A percentile compares a stretch with the other conserved stretches of the same genome.
Evolutionary conservation across 2,888 invertebrate genomes (phyloP).

Genomic region (Dastarcus helophoroides): DNA sequence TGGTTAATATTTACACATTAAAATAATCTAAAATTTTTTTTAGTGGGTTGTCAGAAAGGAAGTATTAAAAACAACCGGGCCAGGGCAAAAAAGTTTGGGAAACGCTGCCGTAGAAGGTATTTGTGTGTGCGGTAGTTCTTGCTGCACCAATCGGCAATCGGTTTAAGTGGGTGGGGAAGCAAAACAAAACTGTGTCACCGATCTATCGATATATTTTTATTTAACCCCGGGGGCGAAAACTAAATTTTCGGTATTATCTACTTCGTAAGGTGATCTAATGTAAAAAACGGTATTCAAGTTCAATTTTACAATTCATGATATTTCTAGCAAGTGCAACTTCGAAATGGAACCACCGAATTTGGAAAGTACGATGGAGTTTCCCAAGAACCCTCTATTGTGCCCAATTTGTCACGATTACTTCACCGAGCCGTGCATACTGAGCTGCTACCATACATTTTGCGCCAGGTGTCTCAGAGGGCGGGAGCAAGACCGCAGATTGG

Average conservation of each 20-base stretch:
- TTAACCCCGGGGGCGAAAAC: too few relatives aligned
- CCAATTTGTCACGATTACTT: constrained; percentile 57
- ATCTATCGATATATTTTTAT: too few relatives aligned
- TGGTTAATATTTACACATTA: too few relatives aligned
- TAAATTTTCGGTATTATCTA: constrained; percentile 24
- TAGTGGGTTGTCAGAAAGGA: too few relatives aligned
- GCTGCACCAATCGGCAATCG: too few relatives aligned
- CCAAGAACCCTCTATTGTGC: constrained; percentile 51
- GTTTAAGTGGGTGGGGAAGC: too few relatives aligned
- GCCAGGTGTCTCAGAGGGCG: constrained; percentile 51
- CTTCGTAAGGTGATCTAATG: constrained; percentile 21
- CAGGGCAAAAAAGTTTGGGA: too few relatives aligned
- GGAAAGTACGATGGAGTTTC: constrained; percentile 31
- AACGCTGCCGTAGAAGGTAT: too few relatives aligned
- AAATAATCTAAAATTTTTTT: too few relatives aligned
- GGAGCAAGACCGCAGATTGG: constrained; percentile 48
- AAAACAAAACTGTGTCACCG: too few relatives aligned
- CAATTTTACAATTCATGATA: constrained; percentile 7
- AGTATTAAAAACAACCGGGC: too few relatives aligned
- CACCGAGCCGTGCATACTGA: constrained; percentile 54
- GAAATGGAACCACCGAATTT: constrained; percentile 34
- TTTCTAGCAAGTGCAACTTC: constrained; percentile 18
- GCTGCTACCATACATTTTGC: constrained; percentile 62
- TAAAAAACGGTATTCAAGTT: constrained; percentile 9
- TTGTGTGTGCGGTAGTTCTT: too few relatives aligned